Conservation (phyloP, 1,140 invertebrate genomes). For the Heliothis virescens region DNA sequence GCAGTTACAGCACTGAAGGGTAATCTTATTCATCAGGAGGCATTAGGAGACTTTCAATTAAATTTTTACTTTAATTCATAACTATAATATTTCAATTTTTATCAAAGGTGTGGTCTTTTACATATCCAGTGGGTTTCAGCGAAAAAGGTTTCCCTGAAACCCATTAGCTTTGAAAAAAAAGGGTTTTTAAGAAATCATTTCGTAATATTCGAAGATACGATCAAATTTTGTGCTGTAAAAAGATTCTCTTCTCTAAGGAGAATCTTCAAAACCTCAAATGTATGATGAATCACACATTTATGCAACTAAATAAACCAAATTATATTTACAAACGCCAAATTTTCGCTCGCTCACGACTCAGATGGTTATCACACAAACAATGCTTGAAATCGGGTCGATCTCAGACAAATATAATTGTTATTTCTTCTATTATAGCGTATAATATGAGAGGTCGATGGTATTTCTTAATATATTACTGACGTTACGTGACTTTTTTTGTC, state of each 20-base stretch:
- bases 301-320: constrained; percentile 1
- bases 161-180: too few species aligned
- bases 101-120: too few species aligned
- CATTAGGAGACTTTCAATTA: too few species aligned
- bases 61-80: too few species aligned
- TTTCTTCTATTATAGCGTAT: not conserved
- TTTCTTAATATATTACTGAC: not conserved
- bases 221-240: too few species aligned
- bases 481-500: constrained; percentile 5
- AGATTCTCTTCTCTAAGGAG: not conserved
- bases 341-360: constrained; percentile 2
- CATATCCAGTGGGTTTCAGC: too few species aligned
- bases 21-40: too few species aligned
- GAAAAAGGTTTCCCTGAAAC: too few species aligned
- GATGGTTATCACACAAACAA: constrained; percentile 1
- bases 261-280: not conserved
- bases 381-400: constrained; percentile 16
- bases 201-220: too few species aligned
- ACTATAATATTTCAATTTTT: too few species aligned
- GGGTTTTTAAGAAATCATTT: too few species aligned
- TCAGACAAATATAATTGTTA: constrained; percentile 1
- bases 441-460: constrained; percentile 3
- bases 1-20: too few species aligned
- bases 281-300: constrained; percentile 14
- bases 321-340: not conserved